phyloP scores from a whole-genome alignment of 2,113 vertebrate species.

The Martes martes region DNA sequence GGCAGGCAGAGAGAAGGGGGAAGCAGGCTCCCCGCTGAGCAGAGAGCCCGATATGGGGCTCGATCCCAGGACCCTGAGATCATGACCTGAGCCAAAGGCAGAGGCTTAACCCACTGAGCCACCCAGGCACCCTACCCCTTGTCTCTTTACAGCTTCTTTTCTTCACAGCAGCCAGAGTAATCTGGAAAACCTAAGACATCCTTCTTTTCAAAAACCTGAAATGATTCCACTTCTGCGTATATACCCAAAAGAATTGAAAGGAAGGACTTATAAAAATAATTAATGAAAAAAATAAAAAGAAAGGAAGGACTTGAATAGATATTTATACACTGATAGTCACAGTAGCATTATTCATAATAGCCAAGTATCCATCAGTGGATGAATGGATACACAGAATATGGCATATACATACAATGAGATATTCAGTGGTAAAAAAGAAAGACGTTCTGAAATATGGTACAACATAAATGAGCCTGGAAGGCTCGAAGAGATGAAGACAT shows the following conservation, averaged over 20 bases:
- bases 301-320: not conserved
- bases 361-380: not conserved
- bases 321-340: not conserved
- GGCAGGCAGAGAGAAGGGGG: too few species aligned
- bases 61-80: too few species aligned
- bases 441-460: not conserved
- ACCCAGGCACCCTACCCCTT: not conserved
- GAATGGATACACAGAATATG: not conserved
- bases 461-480: not conserved
- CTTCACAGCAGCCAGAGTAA: not conserved
- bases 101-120: too few species aligned
- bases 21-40: too few species aligned
- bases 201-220: not conserved
- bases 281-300: not conserved
- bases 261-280: not conserved
- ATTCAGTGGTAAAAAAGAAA: not conserved
- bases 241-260: not conserved
- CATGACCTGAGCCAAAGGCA: too few species aligned
- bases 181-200: not conserved
- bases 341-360: not conserved
- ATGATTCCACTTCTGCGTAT: not conserved
- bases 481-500: not conserved
- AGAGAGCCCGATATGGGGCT: too few species aligned
- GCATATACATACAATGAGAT: not conserved
- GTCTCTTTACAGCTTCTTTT: not conserved